phyloP scores from a whole-genome alignment of 2,113 vertebrate species.

The Perccottus glenii region DNA sequence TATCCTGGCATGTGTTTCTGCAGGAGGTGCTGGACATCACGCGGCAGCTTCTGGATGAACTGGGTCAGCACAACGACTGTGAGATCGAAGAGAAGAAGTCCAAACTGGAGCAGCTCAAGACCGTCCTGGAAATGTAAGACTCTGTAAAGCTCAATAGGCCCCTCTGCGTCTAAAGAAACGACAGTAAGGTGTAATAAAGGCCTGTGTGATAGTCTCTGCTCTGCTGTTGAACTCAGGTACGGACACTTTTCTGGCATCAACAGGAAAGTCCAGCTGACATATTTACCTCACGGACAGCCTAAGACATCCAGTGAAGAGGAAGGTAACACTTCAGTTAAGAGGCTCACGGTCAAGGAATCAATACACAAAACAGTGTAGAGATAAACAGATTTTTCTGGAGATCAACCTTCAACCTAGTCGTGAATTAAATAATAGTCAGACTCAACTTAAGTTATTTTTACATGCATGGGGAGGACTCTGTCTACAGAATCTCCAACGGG shows the following conservation, averaged over 20 bases:
- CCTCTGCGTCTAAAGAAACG: too few relatives aligned
- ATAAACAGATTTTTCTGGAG: too few relatives aligned
- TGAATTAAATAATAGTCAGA: too few relatives aligned
- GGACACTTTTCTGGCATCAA: conserved; percentile 99
- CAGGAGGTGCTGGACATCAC: conserved; percentile 98
- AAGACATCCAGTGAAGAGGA: conserved; percentile 93
- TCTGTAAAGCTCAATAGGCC: background rate
- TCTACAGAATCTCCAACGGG: too few relatives aligned
- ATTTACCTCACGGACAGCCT: conserved; percentile 91
- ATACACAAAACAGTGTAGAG: too few relatives aligned
- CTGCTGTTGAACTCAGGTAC: conserved; percentile 81
- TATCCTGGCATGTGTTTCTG: background rate
- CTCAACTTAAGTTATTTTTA: too few relatives aligned
- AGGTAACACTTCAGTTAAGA: conserved; percentile 75
- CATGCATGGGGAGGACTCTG: too few relatives aligned
- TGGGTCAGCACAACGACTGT: conserved; percentile 85
- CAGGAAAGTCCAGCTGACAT: conserved; percentile 96
- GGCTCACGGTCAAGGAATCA: too few relatives aligned
- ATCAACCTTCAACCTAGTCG: too few relatives aligned
- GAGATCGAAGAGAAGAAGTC: conserved; percentile 95
- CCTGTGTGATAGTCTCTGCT: background rate
- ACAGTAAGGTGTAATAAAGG: too few relatives aligned
- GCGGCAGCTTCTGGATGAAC: conserved; percentile 88
- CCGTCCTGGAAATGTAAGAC: conserved; percentile 95
- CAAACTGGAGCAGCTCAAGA: conserved; percentile 96